Base-by-base conservation (phyloP, 2,888 invertebrate species). In the Craniophora ligustri region DNA sequence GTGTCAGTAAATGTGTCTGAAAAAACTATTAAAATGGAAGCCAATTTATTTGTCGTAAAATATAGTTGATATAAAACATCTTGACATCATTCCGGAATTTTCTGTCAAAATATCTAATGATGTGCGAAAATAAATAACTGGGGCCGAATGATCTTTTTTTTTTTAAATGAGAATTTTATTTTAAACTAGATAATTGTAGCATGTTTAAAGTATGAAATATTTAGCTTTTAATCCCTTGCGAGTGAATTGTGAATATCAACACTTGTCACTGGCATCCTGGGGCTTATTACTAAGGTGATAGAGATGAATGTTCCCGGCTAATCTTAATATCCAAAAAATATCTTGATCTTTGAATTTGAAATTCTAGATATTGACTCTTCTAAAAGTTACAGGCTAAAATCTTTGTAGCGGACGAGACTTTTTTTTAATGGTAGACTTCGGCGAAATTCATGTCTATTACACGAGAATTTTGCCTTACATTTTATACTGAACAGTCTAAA, bases 101-200 rank as follows among this genome's bases (percentile, higher is more conserved):
- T 56, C 40, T 53, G 54, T 63, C 60, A 63, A 59, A 68, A 47
- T 48, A 61, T 69, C 55, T 54, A 54, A 66, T 56, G 40, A 54
- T 31, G 54, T 47, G 50, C 42, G 14, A 49, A 65, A 50, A 54
- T 49, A 65, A 44, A 32, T 18, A 41, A 10, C 34, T 11, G 11
- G 6, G 28, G 48, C 31, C 28, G 39, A 50, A 26, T 41, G 8
- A 11, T 23, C n/a, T n/a, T n/a, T 21, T 21, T 19, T 19, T 19
- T 19, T 15, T 30, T 5, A 40, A 11, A 35, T 23, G 14, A 28
- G 19, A 14, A 28, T 56, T 60, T 48, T 36, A 51, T 67, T 50
- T 46, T 21, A 49, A 51, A 47, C 19, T 21, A 30, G 34, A 38
- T 53, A 61, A 62, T 70, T 58, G 49, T 31, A 6, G 30, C 5